Base-by-base conservation (phyloP, 2,113 vertebrate genomes). In the Etheostoma spectabile region DNA sequence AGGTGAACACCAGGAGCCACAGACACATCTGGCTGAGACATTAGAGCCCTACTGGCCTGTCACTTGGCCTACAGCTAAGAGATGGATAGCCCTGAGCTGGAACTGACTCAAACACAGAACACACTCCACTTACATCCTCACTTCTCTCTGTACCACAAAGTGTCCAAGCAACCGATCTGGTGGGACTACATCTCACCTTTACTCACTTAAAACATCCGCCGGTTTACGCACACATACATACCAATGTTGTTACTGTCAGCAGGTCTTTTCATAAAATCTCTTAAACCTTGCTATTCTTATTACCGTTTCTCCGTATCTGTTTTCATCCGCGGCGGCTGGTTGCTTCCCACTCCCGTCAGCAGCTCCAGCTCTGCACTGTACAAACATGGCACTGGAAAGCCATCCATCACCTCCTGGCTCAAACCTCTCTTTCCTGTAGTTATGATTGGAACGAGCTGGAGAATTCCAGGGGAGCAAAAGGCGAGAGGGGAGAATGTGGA, bases 361-460 rank as follows among this genome's bases (percentile, higher is more conserved):
- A 88, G 77, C 84, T 88, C 83, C 84, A 91, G 86, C 83, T 91
- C 89, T 86, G 87, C 59, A 30, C 79, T 91, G 81, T 79, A 60
- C 75, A 93, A 93, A 92, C 90, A 94, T 2, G 33, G 75, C 13
- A 27, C 62, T 57, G 90, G 88, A 84, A 91, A 90, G 74, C 62
- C 89, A 91, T 94, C 92, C 91, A 90, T 93, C 93, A 91, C 78
- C 79, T 70, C 84, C 72, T 64, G 65, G 67, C 35, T 80, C 13
- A 6, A 70, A 30, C 67, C 67, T 63, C 65, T 84, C 62, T 67
- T 64, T 91, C 78, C 88, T 76, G 64, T 56, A 86, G 88, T 93
- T 93, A 70, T 85, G 88, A 89, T 92, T 89, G 90, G 90, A 92
- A 73, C 66, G 8, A 88, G 76, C 67, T 27, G 2, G 59, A 74